A percentile compares a stretch with the other conserved stretches of the same genome.
These are phyloP conservation scores for Oreochromis tanganicae DNA, from an alignment of 2,113 vertebrate genomes.

Conservation along the genomic window DNA sequence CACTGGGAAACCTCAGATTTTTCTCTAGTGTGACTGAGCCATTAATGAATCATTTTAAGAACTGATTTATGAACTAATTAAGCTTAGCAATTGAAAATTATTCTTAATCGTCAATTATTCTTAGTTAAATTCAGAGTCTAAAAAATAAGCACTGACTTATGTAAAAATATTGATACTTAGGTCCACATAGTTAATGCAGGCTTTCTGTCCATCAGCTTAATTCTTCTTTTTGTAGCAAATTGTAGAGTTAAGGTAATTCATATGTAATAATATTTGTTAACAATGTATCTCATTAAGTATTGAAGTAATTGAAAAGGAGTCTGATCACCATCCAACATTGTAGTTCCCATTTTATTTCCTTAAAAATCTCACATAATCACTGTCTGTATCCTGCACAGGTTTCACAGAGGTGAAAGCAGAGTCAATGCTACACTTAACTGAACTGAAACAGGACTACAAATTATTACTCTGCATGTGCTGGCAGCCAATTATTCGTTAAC, in stretches of 20 bases:
- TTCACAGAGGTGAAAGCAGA: not conserved
- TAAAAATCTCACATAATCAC: not conserved
- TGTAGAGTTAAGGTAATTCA: accelerated
- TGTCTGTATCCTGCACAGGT: not conserved
- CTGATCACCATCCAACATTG: not conserved
- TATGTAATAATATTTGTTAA: not conserved
- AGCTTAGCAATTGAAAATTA: not conserved
- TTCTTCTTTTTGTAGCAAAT: not conserved
- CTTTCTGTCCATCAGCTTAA: not conserved
- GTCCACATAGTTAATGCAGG: not conserved
- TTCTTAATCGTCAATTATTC: not conserved
- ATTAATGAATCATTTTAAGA: not conserved
- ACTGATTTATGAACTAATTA: not conserved
- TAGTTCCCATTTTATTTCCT: not conserved
- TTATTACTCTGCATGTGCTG: not conserved
- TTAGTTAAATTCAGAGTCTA: accelerated
- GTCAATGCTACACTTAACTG: not conserved
- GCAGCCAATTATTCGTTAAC: not conserved
- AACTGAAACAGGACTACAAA: not conserved
- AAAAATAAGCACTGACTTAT: not conserved
- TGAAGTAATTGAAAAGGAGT: not conserved
- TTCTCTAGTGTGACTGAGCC: not conserved
- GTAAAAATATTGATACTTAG: not conserved
- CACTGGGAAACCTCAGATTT: not conserved
- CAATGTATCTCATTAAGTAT: not conserved